Evolutionary conservation across 1,140 invertebrate genomes (phyloP), one percentile per base, ranked within the genome.

Genomic region (Drosophila albomicans): DNA sequence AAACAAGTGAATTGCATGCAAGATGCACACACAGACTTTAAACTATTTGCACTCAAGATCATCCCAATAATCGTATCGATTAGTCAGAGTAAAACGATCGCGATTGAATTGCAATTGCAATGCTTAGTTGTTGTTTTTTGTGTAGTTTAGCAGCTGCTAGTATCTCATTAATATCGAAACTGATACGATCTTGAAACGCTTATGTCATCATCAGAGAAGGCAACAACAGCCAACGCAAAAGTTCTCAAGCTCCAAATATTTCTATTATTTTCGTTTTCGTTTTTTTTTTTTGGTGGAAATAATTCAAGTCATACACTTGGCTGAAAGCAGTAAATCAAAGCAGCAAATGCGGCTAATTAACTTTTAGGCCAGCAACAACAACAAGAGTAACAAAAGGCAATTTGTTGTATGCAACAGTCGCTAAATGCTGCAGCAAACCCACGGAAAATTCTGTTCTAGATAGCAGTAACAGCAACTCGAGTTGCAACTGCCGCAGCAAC

Each of bases 371-470:
- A 75, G 70, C 48, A 72, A 16, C 52, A 75, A 75, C 48, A 72
- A 16, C 32, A 25, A 30, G 57, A 67, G 10, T 61, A 75, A 64
- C 75, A 70, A 69, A 75, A 59, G 81, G 72, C 73, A 85, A 82
- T 82, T 82, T 82, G 82, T 82, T 86, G 82, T 49, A 61, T 76
- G 61, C 75, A 70, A 75, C 63, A 63, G 82, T 73, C 84, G 76
- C 77, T 86, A 86, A 86, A 88, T 82, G 76, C 80, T 79, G 79
- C 82, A 72, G 38, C 68, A 80, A 78, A 54, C 84, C 84, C 85
- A 88, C 84, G 84, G 69, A 80, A 78, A 84, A 88, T 88, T 88
- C 85, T 88, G 84, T 88, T 88, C 85, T 88, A 88, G 85, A 89
- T 89, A 68, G 73, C 51, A 71, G 59, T 75, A 63, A 66, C 72